Base-by-base conservation (phyloP, 2,888 invertebrate species). In the Netelia melanura region DNA sequence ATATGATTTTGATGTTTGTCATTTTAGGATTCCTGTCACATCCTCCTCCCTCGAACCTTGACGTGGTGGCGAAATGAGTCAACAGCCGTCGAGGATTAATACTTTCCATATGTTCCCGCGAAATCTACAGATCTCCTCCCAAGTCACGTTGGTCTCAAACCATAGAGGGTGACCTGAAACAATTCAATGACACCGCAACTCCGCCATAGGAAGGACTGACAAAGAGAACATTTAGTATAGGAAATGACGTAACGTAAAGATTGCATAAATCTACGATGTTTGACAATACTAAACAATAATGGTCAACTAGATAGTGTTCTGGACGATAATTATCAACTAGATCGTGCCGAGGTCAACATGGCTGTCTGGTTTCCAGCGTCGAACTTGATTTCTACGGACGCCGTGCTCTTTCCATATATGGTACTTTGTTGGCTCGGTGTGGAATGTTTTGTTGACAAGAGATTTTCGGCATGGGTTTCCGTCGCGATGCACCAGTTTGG, bases 1-100 rank as follows among this genome's bases (percentile, higher is more conserved):
- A 21, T 21, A 21, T 21, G 21, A 21, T 21, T 21, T 21, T 1
- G 1, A 21, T 21, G 1, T 21, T 21, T 21, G 1, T 1, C 1
- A 21, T 21, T 1, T 21, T 21, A 21, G 21, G 21, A 21, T 23
- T 61, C 61, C 61, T 61, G 61, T 17, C 30, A 64, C 64, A 30
- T 64, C 64, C 64, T 64, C 64, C 64, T 64, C 64, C 43, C 38
- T 64, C 64, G 64, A 64, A 64, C 64, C 64, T 64, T 64, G 64
- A 64, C 38, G 64, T 64, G 38, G 30, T 64, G 64, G 38, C 38
- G 38, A 38, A 11, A 30, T 30, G 64, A 64, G 64, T 64, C 11
- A n/a, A 30, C 64, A 64, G 38, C 38, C 64, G 64, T 64, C 38
- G 64, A 64, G 38, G 64, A 30, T 30, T 25, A 10, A n/a, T n/a